Conservation (phyloP, 1,140 invertebrate species). For the Magallana ariakensis region DNA sequence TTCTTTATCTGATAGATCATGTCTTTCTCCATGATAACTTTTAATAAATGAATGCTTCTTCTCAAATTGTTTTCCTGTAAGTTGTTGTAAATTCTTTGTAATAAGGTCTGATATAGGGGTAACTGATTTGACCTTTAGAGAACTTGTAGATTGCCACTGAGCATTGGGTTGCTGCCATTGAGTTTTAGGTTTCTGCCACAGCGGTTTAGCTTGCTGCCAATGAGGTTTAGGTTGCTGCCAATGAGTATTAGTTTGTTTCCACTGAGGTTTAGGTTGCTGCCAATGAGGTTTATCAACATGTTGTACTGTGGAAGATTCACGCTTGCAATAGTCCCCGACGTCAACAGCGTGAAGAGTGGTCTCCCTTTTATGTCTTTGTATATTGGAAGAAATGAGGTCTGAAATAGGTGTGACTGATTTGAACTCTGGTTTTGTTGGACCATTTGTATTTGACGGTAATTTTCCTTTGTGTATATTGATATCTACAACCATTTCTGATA, state of each 20-base stretch:
- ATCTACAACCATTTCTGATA: not conserved
- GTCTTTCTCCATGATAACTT: not conserved
- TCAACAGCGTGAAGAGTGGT: not conserved
- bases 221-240: not conserved
- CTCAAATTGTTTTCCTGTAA: not conserved
- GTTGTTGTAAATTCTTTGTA: slow-evolving; percentile 6
- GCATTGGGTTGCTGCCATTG: not conserved
- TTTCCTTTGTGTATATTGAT: not conserved
- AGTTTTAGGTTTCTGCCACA: not conserved
- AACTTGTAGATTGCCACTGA: not conserved
- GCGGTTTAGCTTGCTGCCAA: not conserved
- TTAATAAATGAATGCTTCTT: not conserved
- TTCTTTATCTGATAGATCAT: not conserved
- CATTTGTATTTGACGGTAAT: not conserved
- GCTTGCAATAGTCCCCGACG: not conserved
- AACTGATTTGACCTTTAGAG: not conserved
- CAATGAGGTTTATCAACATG: not conserved
- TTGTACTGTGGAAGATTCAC: too few species aligned
- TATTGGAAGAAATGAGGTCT: slow-evolving; percentile 30
- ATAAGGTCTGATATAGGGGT: slow-evolving; percentile 34
- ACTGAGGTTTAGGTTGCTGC: not conserved
- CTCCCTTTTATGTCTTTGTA: not conserved
- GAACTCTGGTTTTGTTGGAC: not conserved
- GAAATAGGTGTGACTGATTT: slow-evolving; percentile 32
- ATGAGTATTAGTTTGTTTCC: not conserved